Evolutionary conservation across 2,113 vertebrate species (phyloP).

Genomic region (Cromileptes altivelis): DNA sequence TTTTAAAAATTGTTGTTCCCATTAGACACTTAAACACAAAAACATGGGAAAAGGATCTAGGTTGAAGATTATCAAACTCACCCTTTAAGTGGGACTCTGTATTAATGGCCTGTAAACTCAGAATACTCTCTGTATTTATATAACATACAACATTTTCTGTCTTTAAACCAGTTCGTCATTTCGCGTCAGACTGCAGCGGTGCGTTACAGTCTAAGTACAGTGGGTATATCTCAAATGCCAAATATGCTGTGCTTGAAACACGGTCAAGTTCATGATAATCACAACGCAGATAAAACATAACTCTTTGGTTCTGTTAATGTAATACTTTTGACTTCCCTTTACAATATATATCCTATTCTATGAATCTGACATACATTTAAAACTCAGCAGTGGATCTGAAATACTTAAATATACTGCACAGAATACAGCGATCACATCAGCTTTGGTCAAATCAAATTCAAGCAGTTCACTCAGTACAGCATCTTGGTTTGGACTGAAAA

Average conservation of each 20-base stretch:
- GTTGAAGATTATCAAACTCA: too few species aligned
- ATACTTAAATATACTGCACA: conserved; percentile 10
- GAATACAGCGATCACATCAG: background rate
- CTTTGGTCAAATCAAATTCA: conserved; percentile 29
- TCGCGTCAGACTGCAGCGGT: conserved; percentile 9
- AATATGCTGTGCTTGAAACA: background rate
- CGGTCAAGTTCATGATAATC: background rate
- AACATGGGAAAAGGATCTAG: too few species aligned
- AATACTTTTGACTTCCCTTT: conserved; percentile 62
- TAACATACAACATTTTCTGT: background rate
- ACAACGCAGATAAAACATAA: conserved; percentile 27
- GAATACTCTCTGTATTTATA: background rate
- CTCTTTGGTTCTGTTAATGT: conserved; percentile 68
- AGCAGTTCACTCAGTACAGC: conserved; percentile 18
- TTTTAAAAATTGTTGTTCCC: too few species aligned
- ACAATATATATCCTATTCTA: conserved; percentile 3
- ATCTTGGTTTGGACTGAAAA: background rate
- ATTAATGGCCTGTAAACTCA: conserved; percentile 10
- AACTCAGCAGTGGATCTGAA: background rate
- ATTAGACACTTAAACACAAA: too few species aligned
- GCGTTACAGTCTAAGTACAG: conserved; percentile 20
- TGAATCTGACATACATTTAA: conserved; percentile 16
- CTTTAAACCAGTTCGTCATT: conserved; percentile 8
- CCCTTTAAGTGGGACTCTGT: background rate
- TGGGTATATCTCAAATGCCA: background rate